These are phyloP conservation scores for Busseola fusca DNA, from an alignment of 2,888 invertebrate species.

Conservation along the genomic window DNA sequence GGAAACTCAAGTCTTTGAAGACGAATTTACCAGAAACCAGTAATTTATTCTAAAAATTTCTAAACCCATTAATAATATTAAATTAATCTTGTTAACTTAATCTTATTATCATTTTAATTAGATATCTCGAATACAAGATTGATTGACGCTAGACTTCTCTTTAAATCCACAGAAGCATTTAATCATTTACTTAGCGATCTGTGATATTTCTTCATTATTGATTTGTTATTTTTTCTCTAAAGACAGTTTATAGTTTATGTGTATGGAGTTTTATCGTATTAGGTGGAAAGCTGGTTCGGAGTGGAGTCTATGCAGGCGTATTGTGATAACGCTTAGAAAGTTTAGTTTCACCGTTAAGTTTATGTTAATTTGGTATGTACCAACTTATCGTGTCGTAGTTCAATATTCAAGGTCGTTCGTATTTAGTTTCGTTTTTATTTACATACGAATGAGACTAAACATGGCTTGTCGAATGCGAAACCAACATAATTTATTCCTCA, in stretches of 20 bases:
- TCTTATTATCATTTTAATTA: conserved; percentile 43
- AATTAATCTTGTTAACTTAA: conserved; percentile 37
- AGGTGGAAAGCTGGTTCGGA: conserved; percentile 57
- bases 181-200: conserved; percentile 30
- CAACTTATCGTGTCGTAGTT: conserved; percentile 71
- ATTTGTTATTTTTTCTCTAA: conserved; percentile 24
- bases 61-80: conserved; percentile 27
- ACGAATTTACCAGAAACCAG: conserved; percentile 26
- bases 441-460: conserved; percentile 29
- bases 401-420: conserved; percentile 75
- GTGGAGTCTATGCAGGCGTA: conserved; percentile 37
- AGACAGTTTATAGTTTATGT: conserved; percentile 22
- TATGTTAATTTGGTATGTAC: conserved; percentile 74
- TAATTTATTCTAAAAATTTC: conserved; percentile 14
- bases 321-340: conserved; percentile 79
- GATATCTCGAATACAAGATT: conserved; percentile 25
- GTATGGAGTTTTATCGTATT: conserved; percentile 25
- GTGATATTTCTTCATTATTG: conserved; percentile 22
- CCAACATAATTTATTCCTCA: not conserved
- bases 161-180: conserved; percentile 24
- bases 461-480: conserved; percentile 5
- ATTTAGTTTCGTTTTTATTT: conserved; percentile 60
- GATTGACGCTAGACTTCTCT: conserved; percentile 36
- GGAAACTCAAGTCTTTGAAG: not conserved
- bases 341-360: conserved; percentile 77